Conservation (phyloP, 92 coral and sea anemone genomes). For the Ricordea florida region DNA sequence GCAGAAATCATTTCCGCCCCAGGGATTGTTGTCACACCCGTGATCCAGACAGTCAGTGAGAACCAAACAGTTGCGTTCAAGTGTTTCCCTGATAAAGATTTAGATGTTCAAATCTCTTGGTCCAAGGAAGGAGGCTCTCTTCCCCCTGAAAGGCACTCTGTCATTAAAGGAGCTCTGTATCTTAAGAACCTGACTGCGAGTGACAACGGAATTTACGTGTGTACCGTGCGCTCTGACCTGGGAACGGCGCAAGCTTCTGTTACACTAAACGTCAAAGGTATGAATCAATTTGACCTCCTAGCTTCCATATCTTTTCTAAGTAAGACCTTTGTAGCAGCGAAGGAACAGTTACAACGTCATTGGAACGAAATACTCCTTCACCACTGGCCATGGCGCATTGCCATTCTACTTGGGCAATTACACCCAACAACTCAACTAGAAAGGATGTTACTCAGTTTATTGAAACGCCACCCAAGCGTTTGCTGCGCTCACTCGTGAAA, state of each 20-base stretch:
- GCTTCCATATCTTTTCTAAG: background rate
- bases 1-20: constrained; percentile 14
- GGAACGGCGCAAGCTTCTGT: constrained; percentile 25
- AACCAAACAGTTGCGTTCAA: constrained; percentile 9
- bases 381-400: too few relatives aligned
- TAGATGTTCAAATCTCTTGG: background rate
- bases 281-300: background rate
- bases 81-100: background rate
- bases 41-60: background rate
- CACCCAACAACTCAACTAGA: too few relatives aligned
- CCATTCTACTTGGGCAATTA: too few relatives aligned
- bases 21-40: constrained; percentile 10
- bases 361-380: too few relatives aligned
- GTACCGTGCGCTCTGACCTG: constrained; percentile 13
- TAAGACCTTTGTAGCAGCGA: too few relatives aligned
- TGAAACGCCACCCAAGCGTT: too few relatives aligned
- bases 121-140: constrained; percentile 22
- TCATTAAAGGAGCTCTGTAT: constrained; percentile 14
- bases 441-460: too few relatives aligned
- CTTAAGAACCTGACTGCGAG: background rate
- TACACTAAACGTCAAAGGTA: constrained; percentile 17
- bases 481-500: too few relatives aligned
- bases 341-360: too few relatives aligned
- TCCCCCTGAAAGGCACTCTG: constrained; percentile 4
- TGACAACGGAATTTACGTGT: constrained; percentile 19